Evolutionary conservation across 2,113 vertebrate genomes (phyloP), one percentile per base, ranked within the genome.

Genomic region (Erpornis zantholeuca): DNA sequence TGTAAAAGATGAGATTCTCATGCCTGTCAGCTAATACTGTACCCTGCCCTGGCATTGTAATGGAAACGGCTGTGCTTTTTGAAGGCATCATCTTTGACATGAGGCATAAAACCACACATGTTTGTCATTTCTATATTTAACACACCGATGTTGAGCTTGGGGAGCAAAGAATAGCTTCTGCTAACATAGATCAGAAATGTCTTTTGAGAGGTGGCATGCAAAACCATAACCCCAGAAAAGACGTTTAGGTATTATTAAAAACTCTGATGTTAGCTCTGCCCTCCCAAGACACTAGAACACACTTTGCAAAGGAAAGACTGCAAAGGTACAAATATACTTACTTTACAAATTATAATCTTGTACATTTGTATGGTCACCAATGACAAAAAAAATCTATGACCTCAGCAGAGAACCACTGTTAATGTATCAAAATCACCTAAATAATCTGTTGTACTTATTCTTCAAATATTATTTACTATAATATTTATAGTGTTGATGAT

Each of bases 91-190:
- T 76, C 75, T 80, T 66, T 96, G 90, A 92, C 70, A 63, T 56
- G 63, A 96, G 75, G 69, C 4, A 12, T 69, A 83, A 96, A 96
- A 50, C 70, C 90, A 82, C 35, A 57, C 64, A 36, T n/a, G 36
- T 90, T 94, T 92, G 75, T 85, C 73, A 35, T 64, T 95, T 95
- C 93, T 86, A 59, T 66, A 80, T 91, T 88, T 95, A 84, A 87
- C 90, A 73, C 10, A 40, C 25, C 8, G 3, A 53, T 90, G 78
- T 77, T 85, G 82, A 88, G 59, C 59, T 73, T 70, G 71, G 36
- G 75, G 27, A 95, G 17, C 42, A 78, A 82, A 77, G 33, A 85
- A 75, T 70, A 93, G 75, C 63, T 92, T 95, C 90, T 96, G 78
- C 84, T 92, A 85, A 42, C 28, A 86, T 28, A 68, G 49, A 82